Base-by-base conservation (phyloP, 1,140 invertebrate species). In the Sitophilus oryzae region DNA sequence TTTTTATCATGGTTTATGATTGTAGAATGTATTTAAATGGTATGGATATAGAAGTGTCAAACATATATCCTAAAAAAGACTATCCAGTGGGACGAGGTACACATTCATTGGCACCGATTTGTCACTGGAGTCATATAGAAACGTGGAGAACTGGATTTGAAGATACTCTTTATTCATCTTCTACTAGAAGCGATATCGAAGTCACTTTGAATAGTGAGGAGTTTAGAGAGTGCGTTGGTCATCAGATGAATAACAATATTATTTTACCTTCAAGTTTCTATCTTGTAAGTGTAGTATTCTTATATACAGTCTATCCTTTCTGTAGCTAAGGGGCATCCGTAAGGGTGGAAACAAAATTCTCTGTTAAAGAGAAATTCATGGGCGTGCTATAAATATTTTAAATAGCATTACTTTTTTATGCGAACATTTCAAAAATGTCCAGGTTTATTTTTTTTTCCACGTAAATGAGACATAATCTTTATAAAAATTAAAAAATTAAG, bases 111-210 rank as follows among this genome's bases (percentile, higher is more conserved):
- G 79, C 82, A 3, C 81, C 89, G 8, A 66, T 93, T 0, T 78
- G 92, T 1, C 82, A 83, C 56, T 98, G 95, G 95, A 91, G 97
- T 67, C 95, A 98, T 70, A 82, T 81, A 6, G 84, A 90, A 58
- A 80, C 84, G 59, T 88, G 81, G 82, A 68, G 65, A 44, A 66
- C 68, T 19, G 64, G 65, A 14, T 42, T 66, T 14, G 65, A 72
- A 50, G 66, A 69, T 15, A 68, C 62, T 37, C 41, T 65, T 5
- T 64, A 68, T 46, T 67, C 66, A 5, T 45, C 60, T 23, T 60
- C 62, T 11, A 66, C 64, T 49, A 60, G 70, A 9, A 65, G 58
- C 55, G 60, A 66, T 43, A 47, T 66, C n/a, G 41, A 64, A 25
- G 58, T 73, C 6, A 74, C 77, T 45, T 58, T 79, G n/a, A 66